These are phyloP conservation scores for Limnephilus auricula DNA, from an alignment of 2,888 invertebrate genomes.

Conservation along the genomic window DNA sequence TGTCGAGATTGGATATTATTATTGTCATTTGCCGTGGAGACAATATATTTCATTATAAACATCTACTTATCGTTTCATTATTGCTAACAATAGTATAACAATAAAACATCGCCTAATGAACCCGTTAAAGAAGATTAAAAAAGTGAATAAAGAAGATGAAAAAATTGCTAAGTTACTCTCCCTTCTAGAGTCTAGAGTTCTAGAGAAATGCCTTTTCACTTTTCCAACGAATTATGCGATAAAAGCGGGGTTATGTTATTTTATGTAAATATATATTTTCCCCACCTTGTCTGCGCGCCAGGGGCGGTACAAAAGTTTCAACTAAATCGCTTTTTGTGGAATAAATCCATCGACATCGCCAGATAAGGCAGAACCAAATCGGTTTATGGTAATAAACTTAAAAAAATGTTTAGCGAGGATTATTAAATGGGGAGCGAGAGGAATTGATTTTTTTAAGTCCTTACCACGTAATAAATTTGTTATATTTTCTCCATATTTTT, in stretches of 20 bases:
- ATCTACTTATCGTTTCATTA: no score
- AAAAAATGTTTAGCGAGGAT: constrained; percentile 44
- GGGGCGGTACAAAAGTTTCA: neutral
- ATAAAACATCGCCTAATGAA: no score
- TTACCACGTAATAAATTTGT: constrained; percentile 45
- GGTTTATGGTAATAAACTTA: constrained; percentile 50
- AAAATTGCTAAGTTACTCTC: neutral
- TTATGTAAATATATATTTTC: constrained; percentile 40
- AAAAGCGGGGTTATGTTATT: constrained; percentile 26
- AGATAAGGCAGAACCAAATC: constrained; percentile 41
- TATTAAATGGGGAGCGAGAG: constrained; percentile 33
- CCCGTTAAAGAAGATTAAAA: neutral
- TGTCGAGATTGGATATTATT: no score
- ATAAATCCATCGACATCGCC: constrained; percentile 43
- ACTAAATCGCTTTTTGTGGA: constrained; percentile 24
- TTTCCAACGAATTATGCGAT: neutral
- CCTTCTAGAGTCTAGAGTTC: neutral
- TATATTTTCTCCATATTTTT: constrained; percentile 17
- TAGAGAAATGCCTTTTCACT: neutral
- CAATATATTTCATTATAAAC: no score
- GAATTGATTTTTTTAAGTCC: constrained; percentile 46
- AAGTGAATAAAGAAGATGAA: neutral
- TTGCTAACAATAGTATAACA: no score
- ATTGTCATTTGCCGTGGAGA: no score
- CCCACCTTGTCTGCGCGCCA: neutral